Conservation (phyloP, 1,140 invertebrate species). For the Drosophila nannoptera region DNA sequence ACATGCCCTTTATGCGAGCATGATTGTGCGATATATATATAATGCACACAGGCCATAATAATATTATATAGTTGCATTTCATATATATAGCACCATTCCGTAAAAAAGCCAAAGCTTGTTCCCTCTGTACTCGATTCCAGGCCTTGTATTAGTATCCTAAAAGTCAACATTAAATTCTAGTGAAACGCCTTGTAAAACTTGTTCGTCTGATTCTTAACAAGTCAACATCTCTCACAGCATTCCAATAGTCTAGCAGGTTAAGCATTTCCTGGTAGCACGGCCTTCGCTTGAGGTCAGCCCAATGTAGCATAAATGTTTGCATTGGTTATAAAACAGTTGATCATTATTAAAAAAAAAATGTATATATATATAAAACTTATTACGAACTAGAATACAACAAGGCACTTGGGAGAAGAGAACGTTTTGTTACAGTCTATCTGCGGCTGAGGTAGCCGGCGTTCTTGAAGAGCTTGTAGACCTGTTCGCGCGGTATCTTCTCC, state of each 20-base stretch:
- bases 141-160: no score
- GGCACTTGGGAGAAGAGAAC: conserved; percentile 35
- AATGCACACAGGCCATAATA: background rate
- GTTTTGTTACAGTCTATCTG: conserved; percentile 44
- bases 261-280: no score
- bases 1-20: background rate
- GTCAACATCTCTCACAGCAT: no score
- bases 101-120: background rate
- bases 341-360: background rate
- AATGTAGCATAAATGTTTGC: no score
- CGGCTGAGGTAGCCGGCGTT: conserved; percentile 83
- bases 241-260: no score
- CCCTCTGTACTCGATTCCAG: no score
- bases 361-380: conserved; percentile 53
- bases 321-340: background rate
- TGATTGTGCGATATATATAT: no score
- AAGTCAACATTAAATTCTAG: no score
- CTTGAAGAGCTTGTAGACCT: conserved; percentile 86
- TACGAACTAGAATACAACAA: conserved; percentile 70
- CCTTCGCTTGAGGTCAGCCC: no score
- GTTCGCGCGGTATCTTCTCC: conserved; percentile 87
- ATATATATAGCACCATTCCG: background rate
- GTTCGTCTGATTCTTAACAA: no score
- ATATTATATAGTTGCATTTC: background rate
- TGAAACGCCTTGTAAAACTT: no score